phyloP scores from a whole-genome alignment of 2,888 invertebrate species.

The Perithous albicinctus region DNA sequence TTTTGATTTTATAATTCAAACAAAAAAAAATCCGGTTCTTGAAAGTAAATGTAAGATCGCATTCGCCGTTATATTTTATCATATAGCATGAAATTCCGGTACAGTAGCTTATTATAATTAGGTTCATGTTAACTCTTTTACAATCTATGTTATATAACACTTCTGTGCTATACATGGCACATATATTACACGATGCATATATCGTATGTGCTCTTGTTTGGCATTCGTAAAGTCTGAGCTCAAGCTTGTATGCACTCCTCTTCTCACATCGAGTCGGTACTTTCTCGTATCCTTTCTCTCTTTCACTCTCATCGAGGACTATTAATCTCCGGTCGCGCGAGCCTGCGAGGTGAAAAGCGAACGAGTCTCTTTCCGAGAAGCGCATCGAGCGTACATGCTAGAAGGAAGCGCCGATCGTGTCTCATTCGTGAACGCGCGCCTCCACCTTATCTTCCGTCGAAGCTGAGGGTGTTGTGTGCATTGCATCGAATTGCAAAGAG shows the following conservation, averaged over 20 bases:
- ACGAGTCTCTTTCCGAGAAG: slow-evolving; percentile 74
- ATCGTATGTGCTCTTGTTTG: slow-evolving; percentile 35
- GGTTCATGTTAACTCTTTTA: slow-evolving; percentile 12
- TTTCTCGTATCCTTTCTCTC: slow-evolving; percentile 63
- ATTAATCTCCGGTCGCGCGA: slow-evolving; percentile 74
- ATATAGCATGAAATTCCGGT: neutral
- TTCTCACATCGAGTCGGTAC: slow-evolving; percentile 66
- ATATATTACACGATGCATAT: neutral
- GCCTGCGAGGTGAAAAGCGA: slow-evolving; percentile 65
- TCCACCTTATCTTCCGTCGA: slow-evolving; percentile 46
- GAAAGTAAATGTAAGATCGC: neutral
- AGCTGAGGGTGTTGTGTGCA: slow-evolving; percentile 21
- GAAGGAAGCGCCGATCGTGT: slow-evolving; percentile 38
- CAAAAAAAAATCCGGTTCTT: neutral
- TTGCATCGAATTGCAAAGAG: slow-evolving; percentile 34
- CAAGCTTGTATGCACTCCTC: slow-evolving; percentile 26
- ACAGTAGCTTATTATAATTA: slow-evolving; percentile 9
- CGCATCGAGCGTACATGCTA: slow-evolving; percentile 55
- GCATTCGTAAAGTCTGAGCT: slow-evolving; percentile 27
- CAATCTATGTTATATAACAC: slow-evolving; percentile 1
- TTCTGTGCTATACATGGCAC: neutral
- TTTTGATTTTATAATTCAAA: no score
- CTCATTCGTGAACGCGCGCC: slow-evolving; percentile 69
- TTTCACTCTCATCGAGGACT: slow-evolving; percentile 63
- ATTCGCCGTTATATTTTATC: neutral